Percentiles rank a stretch among this genome's conserved stretches.
These are phyloP conservation scores for Axis porcinus DNA, from an alignment of 2,113 vertebrate species.

Conservation along the genomic window DNA sequence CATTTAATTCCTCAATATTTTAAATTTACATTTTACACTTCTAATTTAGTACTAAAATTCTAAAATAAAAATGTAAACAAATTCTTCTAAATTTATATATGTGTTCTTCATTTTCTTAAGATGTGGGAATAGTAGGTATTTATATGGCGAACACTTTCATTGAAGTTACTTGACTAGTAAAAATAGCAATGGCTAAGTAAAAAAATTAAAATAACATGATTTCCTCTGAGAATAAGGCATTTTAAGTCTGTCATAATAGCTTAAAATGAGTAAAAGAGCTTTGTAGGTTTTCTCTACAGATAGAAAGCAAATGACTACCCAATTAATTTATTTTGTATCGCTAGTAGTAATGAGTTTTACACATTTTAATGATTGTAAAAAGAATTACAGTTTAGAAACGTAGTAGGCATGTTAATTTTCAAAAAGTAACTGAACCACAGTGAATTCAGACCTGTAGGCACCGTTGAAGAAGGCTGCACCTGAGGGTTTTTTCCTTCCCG, in stretches of 20 bases:
- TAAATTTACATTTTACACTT: background rate
- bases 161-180: background rate
- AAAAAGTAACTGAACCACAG: background rate
- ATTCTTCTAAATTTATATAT: background rate
- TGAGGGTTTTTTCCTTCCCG: background rate
- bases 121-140: background rate
- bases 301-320: background rate
- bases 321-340: background rate
- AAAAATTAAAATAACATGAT: background rate
- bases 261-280: background rate
- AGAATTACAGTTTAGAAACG: constrained; percentile 5
- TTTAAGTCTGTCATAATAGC: background rate
- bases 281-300: background rate
- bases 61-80: background rate
- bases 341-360: background rate
- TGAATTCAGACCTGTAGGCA: background rate
- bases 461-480: background rate
- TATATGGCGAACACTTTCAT: background rate
- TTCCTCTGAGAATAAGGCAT: background rate
- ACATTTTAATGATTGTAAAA: background rate
- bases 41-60: background rate
- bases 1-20: background rate
- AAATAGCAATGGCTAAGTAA: background rate
- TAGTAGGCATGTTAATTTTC: background rate
- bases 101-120: background rate